Base-by-base conservation (phyloP, 1,140 invertebrate species). In the Drosophila mauritiana region DNA sequence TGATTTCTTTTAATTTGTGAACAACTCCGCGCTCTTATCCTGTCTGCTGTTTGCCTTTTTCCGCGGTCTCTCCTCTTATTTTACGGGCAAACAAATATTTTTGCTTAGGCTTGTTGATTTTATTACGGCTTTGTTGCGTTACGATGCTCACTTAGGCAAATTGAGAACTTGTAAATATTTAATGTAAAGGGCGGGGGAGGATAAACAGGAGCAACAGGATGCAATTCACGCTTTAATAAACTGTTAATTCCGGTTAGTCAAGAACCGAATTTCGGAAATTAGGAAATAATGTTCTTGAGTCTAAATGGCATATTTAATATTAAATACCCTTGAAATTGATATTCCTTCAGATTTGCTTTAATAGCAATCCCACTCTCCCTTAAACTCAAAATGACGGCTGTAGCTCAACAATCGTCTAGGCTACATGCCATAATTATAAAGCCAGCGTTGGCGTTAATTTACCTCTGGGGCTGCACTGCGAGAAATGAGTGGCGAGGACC, bases 1-100 rank as follows among this genome's bases (percentile, higher is more conserved):
- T 88, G 83, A 88, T 89, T 88, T 88, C 72, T 88, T 88, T 88
- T 89, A 88, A 88, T 88, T 88, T 88, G 75, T 52, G 42, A 52
- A 25, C 40, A 67, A 43, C 45, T 20, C 49, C 36, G n/a, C n/a
- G 36, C 20, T 31, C 15, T 37, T 13, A n/a, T 36, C 22, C 8
- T 15, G n/a, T 17, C 36, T 36, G 22, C 7, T 25, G 25, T 8
- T 15, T 39, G 45, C 10, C 34, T 13, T 10, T 46, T n/a, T 49
- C 61, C 40, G 48, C 58, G 43, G 48, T 34, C 54, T 54, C 7
- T 62, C 42, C 51, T 52, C 37, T 39, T 25, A 17, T 55, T 55
- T 64, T 39, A 22, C 45, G 43, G 67, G 64, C 48, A 75, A 67
- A 79, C 77, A 82, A 86, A 85, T 86, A 73, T 86, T 86, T 78